phyloP scores from a whole-genome alignment of 2,888 invertebrate genomes.

The Cistogaster globosa region DNA sequence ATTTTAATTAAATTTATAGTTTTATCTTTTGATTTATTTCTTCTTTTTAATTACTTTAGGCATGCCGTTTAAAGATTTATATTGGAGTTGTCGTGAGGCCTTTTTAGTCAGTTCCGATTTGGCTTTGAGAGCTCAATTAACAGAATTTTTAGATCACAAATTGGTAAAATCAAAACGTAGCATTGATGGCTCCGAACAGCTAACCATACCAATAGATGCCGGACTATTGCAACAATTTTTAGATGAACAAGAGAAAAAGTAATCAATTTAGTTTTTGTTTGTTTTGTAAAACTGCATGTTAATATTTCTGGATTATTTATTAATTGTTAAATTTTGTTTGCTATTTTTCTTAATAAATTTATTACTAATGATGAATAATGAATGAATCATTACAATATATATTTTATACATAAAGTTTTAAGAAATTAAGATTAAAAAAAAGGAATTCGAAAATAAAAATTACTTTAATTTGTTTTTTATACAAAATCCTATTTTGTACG shows the following conservation, averaged over 20 bases:
- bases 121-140: slow-evolving; percentile 94
- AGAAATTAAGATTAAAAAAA: too few species aligned
- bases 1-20: neutral
- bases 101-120: slow-evolving; percentile 97
- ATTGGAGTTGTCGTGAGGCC: slow-evolving; percentile 92
- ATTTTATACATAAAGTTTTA: neutral
- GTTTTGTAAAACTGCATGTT: neutral
- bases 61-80: slow-evolving; percentile 94
- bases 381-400: slow-evolving; percentile 1
- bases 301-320: slow-evolving; percentile 32
- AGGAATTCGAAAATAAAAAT: too few species aligned
- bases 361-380: too few species aligned
- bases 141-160: slow-evolving; percentile 97
- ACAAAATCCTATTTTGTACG: too few species aligned
- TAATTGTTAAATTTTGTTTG: slow-evolving; percentile 12
- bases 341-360: slow-evolving; percentile 1
- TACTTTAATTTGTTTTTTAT: too few species aligned
- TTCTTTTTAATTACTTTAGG: slow-evolving; percentile 84
- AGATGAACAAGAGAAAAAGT: slow-evolving; percentile 83
- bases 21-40: neutral
- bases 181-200: slow-evolving; percentile 91
- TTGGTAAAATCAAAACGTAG: slow-evolving; percentile 92
- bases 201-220: slow-evolving; percentile 90
- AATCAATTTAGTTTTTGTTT: slow-evolving; percentile 32
- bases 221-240: slow-evolving; percentile 90